Percentiles rank a stretch among this genome's conserved stretches.
Conservation (phyloP, 2,113 vertebrate species). For the Mola mola region DNA sequence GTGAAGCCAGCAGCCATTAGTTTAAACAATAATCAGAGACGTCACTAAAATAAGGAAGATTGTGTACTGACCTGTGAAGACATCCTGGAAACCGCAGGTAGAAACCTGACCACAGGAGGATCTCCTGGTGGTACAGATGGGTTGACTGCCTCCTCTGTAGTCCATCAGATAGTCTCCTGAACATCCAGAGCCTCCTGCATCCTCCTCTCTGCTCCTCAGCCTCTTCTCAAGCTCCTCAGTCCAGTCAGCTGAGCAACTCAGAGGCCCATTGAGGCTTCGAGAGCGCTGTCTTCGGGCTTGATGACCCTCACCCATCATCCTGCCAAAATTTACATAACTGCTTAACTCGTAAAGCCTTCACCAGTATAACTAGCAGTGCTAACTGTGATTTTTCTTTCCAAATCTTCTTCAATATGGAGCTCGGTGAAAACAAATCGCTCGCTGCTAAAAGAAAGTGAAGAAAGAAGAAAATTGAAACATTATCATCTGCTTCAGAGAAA, state of each 20-base stretch:
- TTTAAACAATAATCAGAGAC: background rate
- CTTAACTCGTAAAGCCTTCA: background rate
- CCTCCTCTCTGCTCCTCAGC: conserved; percentile 57
- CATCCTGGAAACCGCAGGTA: conserved; percentile 87
- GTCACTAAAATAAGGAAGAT: background rate
- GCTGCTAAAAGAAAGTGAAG: too few relatives aligned
- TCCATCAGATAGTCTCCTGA: conserved; percentile 82
- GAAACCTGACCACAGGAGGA: conserved; percentile 83
- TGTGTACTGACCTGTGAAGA: conserved; percentile 88
- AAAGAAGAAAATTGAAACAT: too few relatives aligned
- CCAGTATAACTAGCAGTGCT: too few relatives aligned
- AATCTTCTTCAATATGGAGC: too few relatives aligned
- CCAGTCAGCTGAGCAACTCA: conserved; percentile 94
- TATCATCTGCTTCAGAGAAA: too few relatives aligned
- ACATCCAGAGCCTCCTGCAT: conserved; percentile 58
- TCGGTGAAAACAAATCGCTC: too few relatives aligned
- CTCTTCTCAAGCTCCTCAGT: conserved; percentile 81
- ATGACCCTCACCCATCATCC: conserved; percentile 62
- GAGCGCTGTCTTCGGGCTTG: conserved; percentile 80
- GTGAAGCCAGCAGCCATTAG: too few relatives aligned
- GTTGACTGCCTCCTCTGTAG: conserved; percentile 76
- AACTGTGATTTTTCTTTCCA: too few relatives aligned
- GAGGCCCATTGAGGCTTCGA: conserved; percentile 77
- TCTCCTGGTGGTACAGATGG: conserved; percentile 78
- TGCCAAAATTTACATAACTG: conserved; percentile 13